Conservation (phyloP, 2,888 invertebrate species). For the Macaria notata region DNA sequence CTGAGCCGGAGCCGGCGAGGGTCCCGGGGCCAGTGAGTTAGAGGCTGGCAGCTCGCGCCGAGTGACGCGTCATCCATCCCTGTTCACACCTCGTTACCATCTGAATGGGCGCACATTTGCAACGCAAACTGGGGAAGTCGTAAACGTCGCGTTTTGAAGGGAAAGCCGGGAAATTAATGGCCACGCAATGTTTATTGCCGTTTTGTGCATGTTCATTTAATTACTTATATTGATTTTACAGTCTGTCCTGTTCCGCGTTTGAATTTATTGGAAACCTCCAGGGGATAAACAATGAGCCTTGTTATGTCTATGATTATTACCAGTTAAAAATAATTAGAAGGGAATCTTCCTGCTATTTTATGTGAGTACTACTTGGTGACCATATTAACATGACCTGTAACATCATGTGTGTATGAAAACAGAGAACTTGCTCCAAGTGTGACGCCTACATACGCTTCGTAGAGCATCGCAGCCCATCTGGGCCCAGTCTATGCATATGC, state of each 20-base stretch:
- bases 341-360: too few relatives aligned
- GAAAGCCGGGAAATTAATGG: slow-evolving; percentile 50
- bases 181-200: slow-evolving; percentile 33
- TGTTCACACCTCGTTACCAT: slow-evolving; percentile 47
- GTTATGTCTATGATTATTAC: too few relatives aligned
- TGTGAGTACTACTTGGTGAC: too few relatives aligned
- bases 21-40: background rate
- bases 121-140: slow-evolving; percentile 44
- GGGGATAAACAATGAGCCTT: slow-evolving; percentile 1
- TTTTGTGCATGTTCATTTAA: slow-evolving; percentile 33
- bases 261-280: slow-evolving; percentile 16
- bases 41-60: background rate
- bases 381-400: too few relatives aligned
- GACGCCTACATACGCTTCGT: slow-evolving; percentile 33
- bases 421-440: slow-evolving; percentile 15
- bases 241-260: slow-evolving; percentile 21
- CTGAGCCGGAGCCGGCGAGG: background rate
- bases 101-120: slow-evolving; percentile 43
- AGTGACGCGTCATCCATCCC: slow-evolving; percentile 30
- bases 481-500: slow-evolving; percentile 50
- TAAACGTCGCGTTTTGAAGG: slow-evolving; percentile 39
- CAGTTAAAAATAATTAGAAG: too few relatives aligned
- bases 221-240: slow-evolving; percentile 26
- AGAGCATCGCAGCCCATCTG: slow-evolving; percentile 35
- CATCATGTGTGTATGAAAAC: too few relatives aligned